These are phyloP conservation scores for Drosophila setifemur DNA, from an alignment of 1,140 invertebrate genomes.

Conservation along the genomic window DNA sequence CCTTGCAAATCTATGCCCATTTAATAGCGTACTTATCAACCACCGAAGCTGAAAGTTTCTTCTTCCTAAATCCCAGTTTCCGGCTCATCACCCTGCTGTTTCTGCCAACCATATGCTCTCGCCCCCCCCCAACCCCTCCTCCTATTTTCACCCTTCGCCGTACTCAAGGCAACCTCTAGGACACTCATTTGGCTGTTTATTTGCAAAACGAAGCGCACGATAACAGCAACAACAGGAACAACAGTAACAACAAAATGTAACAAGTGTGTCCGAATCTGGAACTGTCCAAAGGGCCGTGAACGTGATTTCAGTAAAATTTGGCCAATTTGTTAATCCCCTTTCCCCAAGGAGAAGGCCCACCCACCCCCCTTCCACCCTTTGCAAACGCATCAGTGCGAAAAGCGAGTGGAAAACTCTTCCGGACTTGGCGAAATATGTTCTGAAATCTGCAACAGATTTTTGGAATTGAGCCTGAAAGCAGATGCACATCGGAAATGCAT, in stretches of 20 bases:
- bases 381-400: conserved; percentile 3
- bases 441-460: not conserved
- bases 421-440: not conserved
- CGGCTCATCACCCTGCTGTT: conserved; percentile 32
- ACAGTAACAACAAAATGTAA: conserved; percentile 34
- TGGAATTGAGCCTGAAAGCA: not conserved
- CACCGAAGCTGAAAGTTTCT: conserved; percentile 1
- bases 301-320: conserved; percentile 74
- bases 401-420: not conserved
- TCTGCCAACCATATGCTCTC: conserved; percentile 45
- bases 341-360: not conserved
- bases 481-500: too few relatives aligned
- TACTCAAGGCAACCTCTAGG: conserved; percentile 56
- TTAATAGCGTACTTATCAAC: conserved; percentile 11
- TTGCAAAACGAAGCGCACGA: conserved; percentile 72
- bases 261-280: conserved; percentile 52
- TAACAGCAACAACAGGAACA: conserved; percentile 73
- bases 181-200: conserved; percentile 80
- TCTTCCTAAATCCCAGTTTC: conserved; percentile 30
- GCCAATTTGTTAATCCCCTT: conserved; percentile 50
- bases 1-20: not conserved
- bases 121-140: not conserved
- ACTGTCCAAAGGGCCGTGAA: conserved; percentile 40
- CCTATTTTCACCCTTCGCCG: conserved; percentile 1
- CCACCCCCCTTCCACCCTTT: not conserved